Conservation (phyloP, 2,797 vertebrate species). For the Chloroceryle amazona region DNA sequence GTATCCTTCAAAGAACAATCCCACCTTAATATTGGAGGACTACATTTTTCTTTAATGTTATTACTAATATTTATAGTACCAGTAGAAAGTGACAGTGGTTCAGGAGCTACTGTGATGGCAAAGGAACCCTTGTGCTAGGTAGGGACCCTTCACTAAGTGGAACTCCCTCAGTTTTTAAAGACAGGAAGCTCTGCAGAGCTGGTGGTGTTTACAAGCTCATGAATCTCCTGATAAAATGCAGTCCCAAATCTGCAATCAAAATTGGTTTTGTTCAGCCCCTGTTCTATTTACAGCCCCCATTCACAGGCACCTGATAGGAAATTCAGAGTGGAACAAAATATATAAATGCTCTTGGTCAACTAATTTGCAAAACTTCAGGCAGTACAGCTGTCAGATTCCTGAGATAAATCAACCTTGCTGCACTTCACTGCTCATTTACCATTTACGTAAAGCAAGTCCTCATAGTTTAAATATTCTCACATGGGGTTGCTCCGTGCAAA, state of each 20-base stretch:
- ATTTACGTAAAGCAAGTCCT: neutral
- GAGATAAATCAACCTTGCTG: neutral
- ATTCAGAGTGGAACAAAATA: neutral
- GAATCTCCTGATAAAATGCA: neutral
- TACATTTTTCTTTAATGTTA: neutral
- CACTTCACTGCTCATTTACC: neutral
- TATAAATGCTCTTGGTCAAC: neutral
- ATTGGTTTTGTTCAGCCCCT: neutral
- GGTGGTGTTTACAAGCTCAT: neutral
- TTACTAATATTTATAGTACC: neutral
- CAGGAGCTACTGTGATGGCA: neutral
- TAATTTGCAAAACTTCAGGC: neutral
- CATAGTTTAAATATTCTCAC: constrained; percentile 35
- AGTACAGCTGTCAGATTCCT: neutral
- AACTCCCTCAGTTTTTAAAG: neutral
- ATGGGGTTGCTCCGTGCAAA: neutral
- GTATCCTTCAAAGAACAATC: neutral
- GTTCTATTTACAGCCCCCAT: neutral
- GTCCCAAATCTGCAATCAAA: neutral
- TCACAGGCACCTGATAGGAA: neutral
- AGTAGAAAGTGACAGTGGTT: neutral
- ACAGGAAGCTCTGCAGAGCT: neutral
- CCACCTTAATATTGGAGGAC: neutral
- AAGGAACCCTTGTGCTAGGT: neutral
- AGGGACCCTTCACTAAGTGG: neutral